These are phyloP conservation scores for Cryptoprocta ferox DNA, from an alignment of 2,797 vertebrate genomes.

Conservation along the genomic window DNA sequence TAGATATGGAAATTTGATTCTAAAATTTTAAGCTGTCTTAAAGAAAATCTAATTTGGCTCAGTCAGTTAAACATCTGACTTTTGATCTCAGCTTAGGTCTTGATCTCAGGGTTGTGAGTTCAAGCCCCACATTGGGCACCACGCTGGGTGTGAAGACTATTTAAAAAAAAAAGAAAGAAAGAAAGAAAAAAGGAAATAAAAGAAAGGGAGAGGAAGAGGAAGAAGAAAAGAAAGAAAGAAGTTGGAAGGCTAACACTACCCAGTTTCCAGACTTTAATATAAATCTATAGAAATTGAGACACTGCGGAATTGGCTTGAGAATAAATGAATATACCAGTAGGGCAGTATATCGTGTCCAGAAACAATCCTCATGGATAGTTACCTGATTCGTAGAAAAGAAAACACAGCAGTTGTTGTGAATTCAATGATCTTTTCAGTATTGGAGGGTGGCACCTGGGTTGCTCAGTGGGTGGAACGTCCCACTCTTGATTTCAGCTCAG, in stretches of 20 bases:
- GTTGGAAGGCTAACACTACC: background rate
- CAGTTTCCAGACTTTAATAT: background rate
- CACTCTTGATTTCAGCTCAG: no score
- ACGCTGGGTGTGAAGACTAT: no score
- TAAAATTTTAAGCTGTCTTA: background rate
- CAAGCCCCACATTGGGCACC: no score
- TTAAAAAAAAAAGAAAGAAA: no score
- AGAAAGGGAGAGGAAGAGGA: no score
- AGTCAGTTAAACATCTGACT: no score
- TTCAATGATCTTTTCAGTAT: background rate
- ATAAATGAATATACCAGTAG: background rate
- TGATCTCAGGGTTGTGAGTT: no score
- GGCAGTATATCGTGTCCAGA: background rate
- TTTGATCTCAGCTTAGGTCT: no score
- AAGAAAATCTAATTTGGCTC: background rate
- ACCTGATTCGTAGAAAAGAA: background rate
- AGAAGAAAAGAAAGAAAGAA: background rate
- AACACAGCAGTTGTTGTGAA: background rate
- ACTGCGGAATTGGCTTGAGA: background rate
- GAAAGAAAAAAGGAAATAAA: no score
- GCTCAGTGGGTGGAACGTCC: no score
- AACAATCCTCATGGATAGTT: background rate
- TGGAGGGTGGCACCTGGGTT: no score
- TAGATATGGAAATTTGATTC: background rate
- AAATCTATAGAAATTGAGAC: background rate